Evolutionary conservation across 1,140 invertebrate species (phyloP).

Genomic region (Ganaspis sp.): DNA sequence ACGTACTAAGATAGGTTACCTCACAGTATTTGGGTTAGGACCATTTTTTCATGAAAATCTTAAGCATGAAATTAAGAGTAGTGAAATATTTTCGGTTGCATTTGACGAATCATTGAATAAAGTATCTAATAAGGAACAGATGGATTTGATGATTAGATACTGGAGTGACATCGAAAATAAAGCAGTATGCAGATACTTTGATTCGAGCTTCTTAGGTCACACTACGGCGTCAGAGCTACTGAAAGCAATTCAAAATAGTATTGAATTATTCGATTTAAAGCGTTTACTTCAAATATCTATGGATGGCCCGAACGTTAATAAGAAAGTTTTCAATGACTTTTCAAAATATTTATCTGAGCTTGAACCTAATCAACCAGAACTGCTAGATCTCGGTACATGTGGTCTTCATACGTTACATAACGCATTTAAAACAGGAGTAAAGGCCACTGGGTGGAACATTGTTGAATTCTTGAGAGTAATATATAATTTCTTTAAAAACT

Average conservation of each 20-base stretch:
- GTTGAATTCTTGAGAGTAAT: slow-evolving; percentile 35
- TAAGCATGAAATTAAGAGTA: background rate
- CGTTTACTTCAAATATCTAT: background rate
- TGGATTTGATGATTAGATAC: background rate
- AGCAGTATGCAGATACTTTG: background rate
- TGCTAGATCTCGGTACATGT: slow-evolving; percentile 47
- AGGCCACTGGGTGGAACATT: slow-evolving; percentile 40
- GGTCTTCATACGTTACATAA: slow-evolving; percentile 43
- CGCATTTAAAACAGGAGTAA: slow-evolving; percentile 47
- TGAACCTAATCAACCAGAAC: background rate
- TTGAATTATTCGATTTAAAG: background rate
- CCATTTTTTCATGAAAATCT: background rate
- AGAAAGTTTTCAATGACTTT: background rate
- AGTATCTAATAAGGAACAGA: background rate
- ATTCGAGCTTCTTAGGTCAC: background rate
- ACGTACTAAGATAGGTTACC: background rate
- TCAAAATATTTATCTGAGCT: background rate
- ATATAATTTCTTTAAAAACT: slow-evolving; percentile 44
- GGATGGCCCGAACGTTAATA: background rate
- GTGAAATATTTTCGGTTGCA: background rate
- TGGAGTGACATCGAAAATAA: background rate
- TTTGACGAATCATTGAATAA: background rate
- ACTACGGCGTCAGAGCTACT: background rate
- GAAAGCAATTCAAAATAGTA: background rate
- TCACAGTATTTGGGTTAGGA: background rate